Evolutionary conservation across 1,140 invertebrate species (phyloP).

Genomic region (Ceratitis capitata): DNA sequence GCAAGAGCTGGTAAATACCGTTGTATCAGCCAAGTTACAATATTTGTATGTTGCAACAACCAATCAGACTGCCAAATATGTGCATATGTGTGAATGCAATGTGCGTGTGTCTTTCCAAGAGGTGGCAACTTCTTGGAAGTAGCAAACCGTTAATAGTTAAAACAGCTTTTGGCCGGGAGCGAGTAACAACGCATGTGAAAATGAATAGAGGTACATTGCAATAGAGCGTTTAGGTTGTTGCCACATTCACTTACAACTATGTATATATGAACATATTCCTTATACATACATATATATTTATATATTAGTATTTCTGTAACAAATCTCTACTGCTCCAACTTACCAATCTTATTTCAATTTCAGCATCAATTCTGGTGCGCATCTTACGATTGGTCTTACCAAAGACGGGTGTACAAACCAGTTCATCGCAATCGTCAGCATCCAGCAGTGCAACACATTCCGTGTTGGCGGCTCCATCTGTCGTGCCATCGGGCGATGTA

Average conservation of each 20-base stretch:
- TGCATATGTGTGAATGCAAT: not conserved
- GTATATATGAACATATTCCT: too few relatives aligned
- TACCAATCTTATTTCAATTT: slow-evolving; percentile 88
- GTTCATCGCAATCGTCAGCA: slow-evolving; percentile 64
- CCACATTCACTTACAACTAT: too few relatives aligned
- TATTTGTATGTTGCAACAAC: not conserved
- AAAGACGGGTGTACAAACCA: slow-evolving; percentile 82
- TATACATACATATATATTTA: not conserved
- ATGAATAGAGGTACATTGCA: not conserved
- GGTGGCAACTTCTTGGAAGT: not conserved
- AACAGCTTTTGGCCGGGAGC: not conserved
- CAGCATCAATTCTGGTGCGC: slow-evolving; percentile 77
- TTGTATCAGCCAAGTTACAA: not conserved
- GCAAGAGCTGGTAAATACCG: not conserved
- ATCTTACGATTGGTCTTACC: slow-evolving; percentile 75
- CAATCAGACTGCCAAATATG: not conserved
- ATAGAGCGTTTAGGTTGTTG: too few relatives aligned
- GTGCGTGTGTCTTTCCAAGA: not conserved
- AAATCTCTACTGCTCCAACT: slow-evolving; percentile 63
- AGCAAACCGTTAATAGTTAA: not conserved
- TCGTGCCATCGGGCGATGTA: slow-evolving; percentile 22
- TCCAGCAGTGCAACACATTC: slow-evolving; percentile 29
- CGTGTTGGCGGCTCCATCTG: slow-evolving; percentile 42
- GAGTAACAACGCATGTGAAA: not conserved
- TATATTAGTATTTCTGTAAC: not conserved